Base-by-base conservation (phyloP, 1,140 invertebrate genomes). In the Mamestra configurata region DNA sequence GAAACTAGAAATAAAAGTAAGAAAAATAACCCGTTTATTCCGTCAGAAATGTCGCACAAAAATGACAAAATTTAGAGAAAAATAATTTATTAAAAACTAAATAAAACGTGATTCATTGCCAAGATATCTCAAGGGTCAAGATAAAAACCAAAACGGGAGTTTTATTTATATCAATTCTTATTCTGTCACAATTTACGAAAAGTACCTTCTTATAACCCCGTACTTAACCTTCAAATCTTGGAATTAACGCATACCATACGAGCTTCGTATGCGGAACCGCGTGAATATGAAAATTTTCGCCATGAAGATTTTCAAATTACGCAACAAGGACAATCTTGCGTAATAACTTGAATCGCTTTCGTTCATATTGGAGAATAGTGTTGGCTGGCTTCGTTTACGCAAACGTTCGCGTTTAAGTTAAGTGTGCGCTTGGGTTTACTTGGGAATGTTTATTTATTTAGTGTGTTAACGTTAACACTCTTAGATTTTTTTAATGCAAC, bases 271-370 rank as follows among this genome's bases (percentile, higher is more conserved):
- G n/a, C 22, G 11, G 40, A 24, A 49, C 31, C 57, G 24, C 15
- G 43, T 49, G 22, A 27, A 20, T 75, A 59, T 76, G 73, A 76
- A 76, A 64, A 76, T 76, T 31, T 76, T 49, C 22, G 43, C 68
- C 7, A n/a, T 0, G 8, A 37, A 64, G 55, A 76, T 61, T 76
- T 76, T 76, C 37, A 76, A 76, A 76, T 76, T 76, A 76, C 55
- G 37, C 55, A 46, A 57, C 71, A 43, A 40, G 37, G 53, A 75
- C 71, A 59, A 75, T 75, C 71, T 59, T 59, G 53, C 43, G 15
- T 75, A 59, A 59, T 57, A 59, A 57, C 55, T 59, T 57, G 55
- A 59, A 59, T 59, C 13, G 22, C 22, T 64, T 64, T 10, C 35
- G 35, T 64, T 37, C n/a, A 40, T 11, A 37, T 40, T 64, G 10